Evolutionary conservation across 2,888 invertebrate species (phyloP).

Genomic region (Amaurobius ferox): DNA sequence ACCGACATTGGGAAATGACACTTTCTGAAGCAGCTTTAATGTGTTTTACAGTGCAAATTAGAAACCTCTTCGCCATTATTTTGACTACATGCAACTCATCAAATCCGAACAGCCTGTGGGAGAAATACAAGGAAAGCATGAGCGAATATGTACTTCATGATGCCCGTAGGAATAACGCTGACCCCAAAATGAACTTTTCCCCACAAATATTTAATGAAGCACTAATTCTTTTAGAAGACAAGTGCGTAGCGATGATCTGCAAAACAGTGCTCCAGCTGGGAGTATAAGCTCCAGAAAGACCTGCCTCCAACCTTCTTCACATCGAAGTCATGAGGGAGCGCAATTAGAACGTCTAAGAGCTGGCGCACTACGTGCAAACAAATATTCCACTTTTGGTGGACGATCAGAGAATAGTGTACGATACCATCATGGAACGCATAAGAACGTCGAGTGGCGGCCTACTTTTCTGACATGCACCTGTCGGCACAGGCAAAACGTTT

Average conservation of each 20-base stretch:
- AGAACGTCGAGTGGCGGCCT: not conserved
- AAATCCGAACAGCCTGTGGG: slow-evolving; percentile 72
- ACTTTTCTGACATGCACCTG: not conserved
- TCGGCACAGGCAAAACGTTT: not conserved
- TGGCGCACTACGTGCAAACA: not conserved
- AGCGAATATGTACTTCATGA: slow-evolving; percentile 22
- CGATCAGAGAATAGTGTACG: not conserved
- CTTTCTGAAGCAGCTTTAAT: slow-evolving; percentile 71
- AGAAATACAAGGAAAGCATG: slow-evolving; percentile 65
- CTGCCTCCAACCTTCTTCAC: slow-evolving; percentile 18
- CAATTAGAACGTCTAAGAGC: not conserved
- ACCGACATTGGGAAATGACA: slow-evolving; percentile 76
- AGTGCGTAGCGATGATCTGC: slow-evolving; percentile 31
- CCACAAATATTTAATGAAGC: slow-evolving; percentile 22
- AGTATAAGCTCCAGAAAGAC: slow-evolving; percentile 24
- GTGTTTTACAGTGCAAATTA: slow-evolving; percentile 64
- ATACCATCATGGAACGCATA: not conserved
- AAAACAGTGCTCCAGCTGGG: slow-evolving; percentile 34
- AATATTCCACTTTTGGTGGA: not conserved
- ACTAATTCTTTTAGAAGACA: slow-evolving; percentile 15
- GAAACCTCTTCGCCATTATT: slow-evolving; percentile 73
- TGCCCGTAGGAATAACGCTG: not conserved
- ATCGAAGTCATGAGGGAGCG: not conserved
- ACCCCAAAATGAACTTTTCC: slow-evolving; percentile 15
- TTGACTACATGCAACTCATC: slow-evolving; percentile 59